Conservation (phyloP, 1,140 invertebrate species). For the Leptopilina boulardi region DNA sequence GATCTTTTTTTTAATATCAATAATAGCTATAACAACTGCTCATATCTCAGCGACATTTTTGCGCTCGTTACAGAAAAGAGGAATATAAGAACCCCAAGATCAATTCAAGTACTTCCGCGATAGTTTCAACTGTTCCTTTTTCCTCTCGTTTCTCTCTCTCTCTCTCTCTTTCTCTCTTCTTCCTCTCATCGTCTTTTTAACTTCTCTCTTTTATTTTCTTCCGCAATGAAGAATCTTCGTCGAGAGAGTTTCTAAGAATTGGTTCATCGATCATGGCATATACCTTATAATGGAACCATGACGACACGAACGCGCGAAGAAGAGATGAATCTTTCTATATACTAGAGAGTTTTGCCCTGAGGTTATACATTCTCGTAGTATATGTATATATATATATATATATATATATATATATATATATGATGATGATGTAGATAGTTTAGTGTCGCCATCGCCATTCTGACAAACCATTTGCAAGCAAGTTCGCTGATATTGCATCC, state of each 20-base stretch:
- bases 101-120: slow-evolving; percentile 31
- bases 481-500: slow-evolving; percentile 36
- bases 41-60: not conserved
- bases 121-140: slow-evolving; percentile 32
- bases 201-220: slow-evolving; percentile 22
- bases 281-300: slow-evolving; percentile 39
- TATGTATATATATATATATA: no score
- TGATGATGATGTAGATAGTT: not conserved
- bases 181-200: no score
- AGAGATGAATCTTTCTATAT: slow-evolving; percentile 35
- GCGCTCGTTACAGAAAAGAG: not conserved
- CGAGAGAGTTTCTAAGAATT: slow-evolving; percentile 17
- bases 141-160: slow-evolving; percentile 1
- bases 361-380: not conserved
- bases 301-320: not conserved
- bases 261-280: slow-evolving; percentile 37
- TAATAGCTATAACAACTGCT: no score
- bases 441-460: slow-evolving; percentile 39
- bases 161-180: slow-evolving; percentile 34
- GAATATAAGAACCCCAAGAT: slow-evolving; percentile 45
- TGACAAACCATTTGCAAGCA: slow-evolving; percentile 45
- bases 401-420: no score
- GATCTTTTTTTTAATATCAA: no score
- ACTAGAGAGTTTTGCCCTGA: slow-evolving; percentile 9
- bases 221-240: slow-evolving; percentile 41